Evolutionary conservation across 2,113 vertebrate species (phyloP), one percentile per base, ranked within the genome.

Genomic region (Greenwoodochromis staneri): DNA sequence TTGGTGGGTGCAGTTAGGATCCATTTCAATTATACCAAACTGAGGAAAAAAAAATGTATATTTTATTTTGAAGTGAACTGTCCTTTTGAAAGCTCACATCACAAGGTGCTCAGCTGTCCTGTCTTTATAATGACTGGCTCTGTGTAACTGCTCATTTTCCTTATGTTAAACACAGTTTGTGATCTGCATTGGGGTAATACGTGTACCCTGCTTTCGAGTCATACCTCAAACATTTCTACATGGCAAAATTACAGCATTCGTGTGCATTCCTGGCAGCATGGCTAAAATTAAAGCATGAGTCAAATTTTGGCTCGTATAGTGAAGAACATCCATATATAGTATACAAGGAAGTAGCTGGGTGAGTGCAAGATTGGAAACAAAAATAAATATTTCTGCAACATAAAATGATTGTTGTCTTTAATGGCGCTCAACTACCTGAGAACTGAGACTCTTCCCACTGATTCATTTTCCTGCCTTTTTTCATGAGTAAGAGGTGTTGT

Each of bases 211-310:
- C 27, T 76, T 76, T 31, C 9, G 6, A 47, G 42, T 47, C 42
- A 76, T 76, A 76, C 9, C 71, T 47, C 71, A 47, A 47, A 29
- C 9, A 76, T 47, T 76, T 76, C 24, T 12, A 29, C 71, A 76
- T 76, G 40, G 14, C 21, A 76, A 76, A 76, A 29, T 47, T 47
- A 47, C 24, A 76, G 69, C 21, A 76, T 29, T 47, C 6, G 5
- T 7, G 40, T 76, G 69, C 42, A 47, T 76, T 76, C 24, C 69
- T 47, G 69, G 40, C 69, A 47, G 24, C 40, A 17, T 76, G 14
- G 42, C 27, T 76, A 76, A 47, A 76, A 29, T 76, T 47, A 76
- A 76, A 76, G 24, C 71, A 76, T 47, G 42, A 76, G 71, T 76
- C 71, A 76, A 29, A 29, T 76, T 47, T 47, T 76, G 71, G 42